Evolutionary conservation across 2,888 invertebrate genomes (phyloP).

Genomic region (Abrostola tripartita): DNA sequence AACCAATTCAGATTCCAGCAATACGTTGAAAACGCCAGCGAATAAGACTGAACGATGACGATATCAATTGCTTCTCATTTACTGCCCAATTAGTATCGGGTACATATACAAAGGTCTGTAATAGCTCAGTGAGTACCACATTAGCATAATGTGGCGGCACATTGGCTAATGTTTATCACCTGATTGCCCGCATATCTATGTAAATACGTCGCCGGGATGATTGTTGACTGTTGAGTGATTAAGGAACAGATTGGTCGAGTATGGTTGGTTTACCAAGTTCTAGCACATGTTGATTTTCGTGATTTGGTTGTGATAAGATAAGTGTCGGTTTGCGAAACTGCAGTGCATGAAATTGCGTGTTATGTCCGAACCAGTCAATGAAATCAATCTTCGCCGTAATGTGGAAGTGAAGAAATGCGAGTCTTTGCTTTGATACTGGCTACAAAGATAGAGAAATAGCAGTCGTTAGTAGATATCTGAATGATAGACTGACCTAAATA

Average conservation of each 20-base stretch:
- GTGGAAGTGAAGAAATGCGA: too few species aligned
- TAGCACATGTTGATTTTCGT: slow-evolving; percentile 17
- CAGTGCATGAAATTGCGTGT: too few species aligned
- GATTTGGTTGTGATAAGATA: slow-evolving; percentile 11
- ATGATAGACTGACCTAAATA: too few species aligned
- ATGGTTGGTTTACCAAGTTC: slow-evolving; percentile 30
- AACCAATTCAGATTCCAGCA: too few species aligned
- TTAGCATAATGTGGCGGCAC: slow-evolving; percentile 57
- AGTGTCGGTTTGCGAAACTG: neutral
- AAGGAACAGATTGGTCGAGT: slow-evolving; percentile 37
- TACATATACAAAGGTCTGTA: slow-evolving; percentile 45
- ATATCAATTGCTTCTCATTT: slow-evolving; percentile 46
- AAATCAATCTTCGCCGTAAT: too few species aligned
- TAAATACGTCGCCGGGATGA: slow-evolving; percentile 50
- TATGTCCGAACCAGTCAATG: too few species aligned
- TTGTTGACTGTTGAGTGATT: slow-evolving; percentile 58
- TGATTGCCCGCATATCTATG: slow-evolving; percentile 61
- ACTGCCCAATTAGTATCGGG: slow-evolving; percentile 48
- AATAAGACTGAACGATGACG: slow-evolving; percentile 33
- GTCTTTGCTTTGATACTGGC: too few species aligned
- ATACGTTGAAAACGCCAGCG: neutral
- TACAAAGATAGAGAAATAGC: too few species aligned
- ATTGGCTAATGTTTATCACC: slow-evolving; percentile 60
- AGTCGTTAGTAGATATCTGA: too few species aligned
- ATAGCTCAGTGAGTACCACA: slow-evolving; percentile 44